Conservation (phyloP, 2,113 vertebrate genomes). For the Rhinoderma darwinii region DNA sequence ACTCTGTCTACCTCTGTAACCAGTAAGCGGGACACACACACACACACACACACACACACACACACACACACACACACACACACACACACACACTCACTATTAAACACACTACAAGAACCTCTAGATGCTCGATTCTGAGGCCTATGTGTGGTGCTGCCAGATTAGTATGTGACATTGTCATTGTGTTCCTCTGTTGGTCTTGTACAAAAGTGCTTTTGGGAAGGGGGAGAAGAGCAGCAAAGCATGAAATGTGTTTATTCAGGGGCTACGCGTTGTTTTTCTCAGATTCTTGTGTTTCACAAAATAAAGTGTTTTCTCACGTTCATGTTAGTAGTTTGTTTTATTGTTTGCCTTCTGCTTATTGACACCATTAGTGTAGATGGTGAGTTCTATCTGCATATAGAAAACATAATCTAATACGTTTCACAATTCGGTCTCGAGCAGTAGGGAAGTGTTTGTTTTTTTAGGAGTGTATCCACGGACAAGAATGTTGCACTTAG, state of each 20-base stretch:
- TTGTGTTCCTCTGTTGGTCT: background rate
- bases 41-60: too few species aligned
- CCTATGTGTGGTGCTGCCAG: background rate
- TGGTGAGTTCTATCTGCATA: too few species aligned
- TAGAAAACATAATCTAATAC: too few species aligned
- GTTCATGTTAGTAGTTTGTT: background rate
- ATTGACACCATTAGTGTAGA: background rate
- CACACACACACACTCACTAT: background rate
- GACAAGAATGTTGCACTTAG: too few species aligned
- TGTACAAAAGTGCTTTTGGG: background rate
- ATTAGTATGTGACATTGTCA: background rate
- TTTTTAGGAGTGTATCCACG: too few species aligned
- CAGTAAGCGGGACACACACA: background rate
- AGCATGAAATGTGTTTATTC: constrained; percentile 1
- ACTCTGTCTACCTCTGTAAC: constrained; percentile 10
- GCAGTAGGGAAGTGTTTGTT: too few species aligned
- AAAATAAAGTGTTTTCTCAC: background rate
- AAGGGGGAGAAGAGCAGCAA: background rate
- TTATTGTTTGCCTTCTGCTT: background rate
- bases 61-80: too few species aligned
- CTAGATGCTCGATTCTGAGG: background rate
- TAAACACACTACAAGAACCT: background rate
- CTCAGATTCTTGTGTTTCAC: background rate
- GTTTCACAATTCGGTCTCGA: too few species aligned
- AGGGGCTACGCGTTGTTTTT: background rate